These are phyloP conservation scores for Synanthedon tipuliformis DNA, from an alignment of 2,888 invertebrate species.

Conservation along the genomic window DNA sequence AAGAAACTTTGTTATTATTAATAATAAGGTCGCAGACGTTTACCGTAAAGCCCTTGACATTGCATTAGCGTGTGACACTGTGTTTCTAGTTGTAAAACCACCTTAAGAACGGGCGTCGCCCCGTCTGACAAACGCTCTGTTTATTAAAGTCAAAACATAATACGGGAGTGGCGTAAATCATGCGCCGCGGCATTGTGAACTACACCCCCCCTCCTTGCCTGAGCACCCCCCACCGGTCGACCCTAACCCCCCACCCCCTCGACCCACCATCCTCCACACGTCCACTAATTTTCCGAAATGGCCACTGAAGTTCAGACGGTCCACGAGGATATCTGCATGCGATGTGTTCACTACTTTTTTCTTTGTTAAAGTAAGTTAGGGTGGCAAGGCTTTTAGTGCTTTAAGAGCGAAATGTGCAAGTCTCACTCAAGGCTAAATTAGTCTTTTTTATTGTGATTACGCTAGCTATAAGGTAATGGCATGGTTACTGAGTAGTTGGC, in stretches of 20 bases:
- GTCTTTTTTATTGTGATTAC: no score
- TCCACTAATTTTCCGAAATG: conserved; percentile 66
- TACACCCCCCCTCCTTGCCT: conserved; percentile 17
- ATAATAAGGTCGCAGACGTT: no score
- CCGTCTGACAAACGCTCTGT: conserved; percentile 65
- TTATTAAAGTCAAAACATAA: conserved; percentile 75
- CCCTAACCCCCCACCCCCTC: conserved; percentile 16
- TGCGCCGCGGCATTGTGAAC: conserved; percentile 41
- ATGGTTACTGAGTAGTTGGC: no score
- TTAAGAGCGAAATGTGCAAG: no score
- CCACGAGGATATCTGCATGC: conserved; percentile 32
- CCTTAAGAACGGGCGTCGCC: conserved; percentile 42
- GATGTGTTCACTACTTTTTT: conserved; percentile 13
- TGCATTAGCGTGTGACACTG: not conserved
- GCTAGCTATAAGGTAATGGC: no score
- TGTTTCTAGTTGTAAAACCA: not conserved
- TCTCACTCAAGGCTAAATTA: no score
- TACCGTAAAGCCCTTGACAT: no score
- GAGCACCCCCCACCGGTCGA: conserved; percentile 8
- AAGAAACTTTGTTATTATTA: no score
- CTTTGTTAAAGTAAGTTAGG: not conserved
- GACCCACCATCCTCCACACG: conserved; percentile 22
- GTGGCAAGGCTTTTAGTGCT: not conserved
- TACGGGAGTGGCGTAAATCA: conserved; percentile 75
- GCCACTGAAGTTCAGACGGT: conserved; percentile 50